These are phyloP conservation scores for Diploptera punctata DNA, from an alignment of 2,888 invertebrate species.

Conservation along the genomic window DNA sequence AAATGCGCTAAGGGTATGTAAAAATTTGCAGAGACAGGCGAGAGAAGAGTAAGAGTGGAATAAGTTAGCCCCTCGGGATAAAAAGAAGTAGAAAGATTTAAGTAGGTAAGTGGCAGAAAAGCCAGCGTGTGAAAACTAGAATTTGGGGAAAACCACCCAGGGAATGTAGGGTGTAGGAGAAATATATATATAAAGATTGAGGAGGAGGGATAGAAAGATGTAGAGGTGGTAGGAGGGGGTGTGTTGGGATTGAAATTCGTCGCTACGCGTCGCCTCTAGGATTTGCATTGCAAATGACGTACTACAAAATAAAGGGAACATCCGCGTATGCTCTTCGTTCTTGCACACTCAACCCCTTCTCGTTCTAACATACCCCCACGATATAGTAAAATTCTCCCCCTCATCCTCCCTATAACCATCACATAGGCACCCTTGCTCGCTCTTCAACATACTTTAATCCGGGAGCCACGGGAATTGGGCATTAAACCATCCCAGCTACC, in stretches of 20 bases:
- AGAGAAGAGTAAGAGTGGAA: background rate
- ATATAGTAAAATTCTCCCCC: constrained; percentile 1
- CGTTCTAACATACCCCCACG: background rate
- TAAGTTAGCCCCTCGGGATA: constrained; percentile 7
- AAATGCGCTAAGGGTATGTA: background rate
- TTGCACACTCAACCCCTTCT: background rate
- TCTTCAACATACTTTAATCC: constrained; percentile 21
- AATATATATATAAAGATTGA: background rate
- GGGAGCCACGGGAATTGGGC: constrained; percentile 24
- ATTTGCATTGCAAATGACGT: constrained; percentile 40
- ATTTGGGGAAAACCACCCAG: constrained; percentile 17
- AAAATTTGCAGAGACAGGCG: too few species aligned
- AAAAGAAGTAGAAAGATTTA: constrained; percentile 34
- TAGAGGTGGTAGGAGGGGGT: background rate
- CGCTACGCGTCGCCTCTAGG: constrained; percentile 26
- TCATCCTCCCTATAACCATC: constrained; percentile 15
- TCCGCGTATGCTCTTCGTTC: constrained; percentile 16
- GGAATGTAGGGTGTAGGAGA: background rate
- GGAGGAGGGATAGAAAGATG: background rate
- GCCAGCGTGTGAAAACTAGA: constrained; percentile 33
- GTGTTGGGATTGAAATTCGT: constrained; percentile 36
- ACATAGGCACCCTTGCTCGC: constrained; percentile 16
- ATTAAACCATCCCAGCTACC: constrained; percentile 5
- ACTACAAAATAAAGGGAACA: constrained; percentile 33
- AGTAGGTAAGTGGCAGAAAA: constrained; percentile 35